Conservation (phyloP, 2,888 invertebrate genomes). For the Crossocerus cetratus region DNA sequence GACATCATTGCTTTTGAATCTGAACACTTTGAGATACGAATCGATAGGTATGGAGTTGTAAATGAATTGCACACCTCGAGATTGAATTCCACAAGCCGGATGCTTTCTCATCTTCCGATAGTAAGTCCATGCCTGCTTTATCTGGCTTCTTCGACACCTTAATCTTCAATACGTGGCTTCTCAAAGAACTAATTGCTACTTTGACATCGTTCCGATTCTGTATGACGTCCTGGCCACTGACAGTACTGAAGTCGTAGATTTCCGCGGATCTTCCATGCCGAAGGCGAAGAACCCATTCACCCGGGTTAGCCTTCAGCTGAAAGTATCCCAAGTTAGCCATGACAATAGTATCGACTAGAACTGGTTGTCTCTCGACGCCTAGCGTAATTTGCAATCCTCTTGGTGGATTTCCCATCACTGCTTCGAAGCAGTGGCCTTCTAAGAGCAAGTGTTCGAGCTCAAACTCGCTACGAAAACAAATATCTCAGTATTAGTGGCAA, state of each 20-base stretch:
- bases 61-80: conserved; percentile 83
- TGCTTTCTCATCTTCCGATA: conserved; percentile 87
- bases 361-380: conserved; percentile 88
- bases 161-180: conserved; percentile 94
- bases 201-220: conserved; percentile 79
- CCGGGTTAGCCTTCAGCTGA: conserved; percentile 98
- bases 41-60: not conserved
- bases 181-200: conserved; percentile 88
- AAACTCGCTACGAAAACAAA: conserved; percentile 85
- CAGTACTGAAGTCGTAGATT: conserved; percentile 89
- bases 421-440: conserved; percentile 98
- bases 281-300: conserved; percentile 93
- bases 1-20: conserved; percentile 24
- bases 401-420: conserved; percentile 93
- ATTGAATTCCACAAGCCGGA: conserved; percentile 96
- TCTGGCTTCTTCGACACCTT: conserved; percentile 94
- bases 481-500: too few species aligned
- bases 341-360: conserved; percentile 97
- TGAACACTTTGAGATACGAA: conserved; percentile 15
- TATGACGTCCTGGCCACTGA: conserved; percentile 78
- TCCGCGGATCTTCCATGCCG: conserved; percentile 96
- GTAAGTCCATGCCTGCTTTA: conserved; percentile 90
- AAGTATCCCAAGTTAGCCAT: conserved; percentile 99
- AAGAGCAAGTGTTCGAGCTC: conserved; percentile 95
- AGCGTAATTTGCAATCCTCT: conserved; percentile 97